Evolutionary conservation across 2,113 vertebrate species (phyloP).

Genomic region (Petrocephalus zakoni): DNA sequence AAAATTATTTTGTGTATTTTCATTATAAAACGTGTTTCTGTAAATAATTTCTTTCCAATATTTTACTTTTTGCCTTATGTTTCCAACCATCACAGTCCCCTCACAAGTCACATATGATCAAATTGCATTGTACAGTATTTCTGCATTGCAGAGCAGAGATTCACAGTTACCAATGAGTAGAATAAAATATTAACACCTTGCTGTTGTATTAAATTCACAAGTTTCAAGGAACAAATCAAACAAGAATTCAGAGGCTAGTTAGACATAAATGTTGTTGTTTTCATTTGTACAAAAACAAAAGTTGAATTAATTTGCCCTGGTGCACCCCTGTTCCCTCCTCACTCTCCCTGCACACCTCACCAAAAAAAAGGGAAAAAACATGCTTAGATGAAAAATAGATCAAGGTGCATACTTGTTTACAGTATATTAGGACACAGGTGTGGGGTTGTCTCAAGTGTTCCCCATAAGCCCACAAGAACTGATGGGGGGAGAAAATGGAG

Average conservation of each 20-base stretch:
- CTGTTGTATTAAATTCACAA: background rate
- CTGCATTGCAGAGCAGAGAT: background rate
- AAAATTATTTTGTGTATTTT: background rate
- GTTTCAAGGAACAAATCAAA: conserved; percentile 22
- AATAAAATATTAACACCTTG: background rate
- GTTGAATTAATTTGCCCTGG: conserved; percentile 24
- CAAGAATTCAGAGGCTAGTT: conserved; percentile 17
- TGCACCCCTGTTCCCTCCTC: background rate
- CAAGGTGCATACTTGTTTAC: conserved; percentile 28
- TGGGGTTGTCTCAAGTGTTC: conserved; percentile 24
- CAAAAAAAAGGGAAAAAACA: conserved; percentile 20
- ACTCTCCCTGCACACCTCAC: conserved; percentile 12
- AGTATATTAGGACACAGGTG: conserved; percentile 29
- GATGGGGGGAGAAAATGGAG: background rate
- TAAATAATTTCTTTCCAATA: background rate
- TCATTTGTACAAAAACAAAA: conserved; percentile 27
- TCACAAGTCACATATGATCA: background rate
- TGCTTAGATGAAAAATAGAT: conserved; percentile 29
- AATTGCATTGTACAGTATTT: background rate
- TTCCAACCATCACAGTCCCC: background rate
- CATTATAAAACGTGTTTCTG: background rate
- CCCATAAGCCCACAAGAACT: conserved; percentile 21
- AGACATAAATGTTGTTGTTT: conserved; percentile 25
- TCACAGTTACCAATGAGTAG: background rate
- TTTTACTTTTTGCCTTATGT: background rate